Evolutionary conservation across 2,113 vertebrate genomes (phyloP).

Genomic region (Ailuropoda melanoleuca): DNA sequence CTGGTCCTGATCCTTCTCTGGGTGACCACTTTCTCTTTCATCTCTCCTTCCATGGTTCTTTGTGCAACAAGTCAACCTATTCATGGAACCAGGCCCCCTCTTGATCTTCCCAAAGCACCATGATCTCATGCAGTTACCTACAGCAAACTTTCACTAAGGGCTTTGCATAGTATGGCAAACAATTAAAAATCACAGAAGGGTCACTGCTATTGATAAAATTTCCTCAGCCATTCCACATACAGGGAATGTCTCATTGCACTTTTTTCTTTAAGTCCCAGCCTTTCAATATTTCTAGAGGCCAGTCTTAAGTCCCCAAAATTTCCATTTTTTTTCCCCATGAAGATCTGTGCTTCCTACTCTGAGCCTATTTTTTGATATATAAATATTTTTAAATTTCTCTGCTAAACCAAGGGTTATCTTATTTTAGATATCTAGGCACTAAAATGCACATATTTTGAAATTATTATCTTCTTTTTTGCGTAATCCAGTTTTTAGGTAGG

Average conservation of each 20-base stretch:
- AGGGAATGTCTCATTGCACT: neutral
- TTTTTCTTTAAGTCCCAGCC: neutral
- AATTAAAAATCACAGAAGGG: neutral
- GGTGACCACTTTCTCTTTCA: neutral
- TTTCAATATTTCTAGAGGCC: neutral
- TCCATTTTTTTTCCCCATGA: neutral
- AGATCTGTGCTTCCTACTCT: neutral
- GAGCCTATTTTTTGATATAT: neutral
- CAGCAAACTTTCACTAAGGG: neutral
- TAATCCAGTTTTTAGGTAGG: neutral
- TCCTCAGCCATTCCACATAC: neutral
- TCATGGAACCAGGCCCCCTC: neutral
- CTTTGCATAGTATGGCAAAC: neutral
- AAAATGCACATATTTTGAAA: neutral
- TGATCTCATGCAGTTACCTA: accelerated
- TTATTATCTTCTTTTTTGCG: neutral
- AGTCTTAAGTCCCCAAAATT: neutral
- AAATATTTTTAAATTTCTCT: neutral
- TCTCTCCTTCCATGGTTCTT: neutral
- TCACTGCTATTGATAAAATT: neutral
- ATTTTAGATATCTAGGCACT: neutral
- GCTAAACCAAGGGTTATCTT: neutral
- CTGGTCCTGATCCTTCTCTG: neutral
- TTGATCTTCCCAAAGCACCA: neutral
- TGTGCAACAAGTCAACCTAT: neutral